Evolutionary conservation across 2,888 invertebrate genomes (phyloP).

Genomic region (Byasa hedistus): DNA sequence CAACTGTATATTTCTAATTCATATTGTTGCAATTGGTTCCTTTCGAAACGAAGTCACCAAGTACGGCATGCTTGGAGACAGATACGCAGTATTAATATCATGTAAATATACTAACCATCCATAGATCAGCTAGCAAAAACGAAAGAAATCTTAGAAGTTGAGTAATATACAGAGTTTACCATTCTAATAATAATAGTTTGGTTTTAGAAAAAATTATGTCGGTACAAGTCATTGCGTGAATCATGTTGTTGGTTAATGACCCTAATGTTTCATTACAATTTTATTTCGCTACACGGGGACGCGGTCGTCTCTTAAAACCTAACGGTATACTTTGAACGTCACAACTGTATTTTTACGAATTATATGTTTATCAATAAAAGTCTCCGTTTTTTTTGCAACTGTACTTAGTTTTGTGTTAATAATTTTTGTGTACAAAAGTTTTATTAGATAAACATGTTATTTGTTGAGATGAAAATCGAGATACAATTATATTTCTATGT

Average conservation of each 20-base stretch:
- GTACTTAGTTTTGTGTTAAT: neutral
- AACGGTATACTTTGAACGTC: slow-evolving; percentile 52
- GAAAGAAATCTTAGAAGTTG: neutral
- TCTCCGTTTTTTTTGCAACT: slow-evolving; percentile 5
- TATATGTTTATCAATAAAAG: neutral
- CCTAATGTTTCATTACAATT: slow-evolving; percentile 37
- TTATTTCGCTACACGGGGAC: slow-evolving; percentile 49
- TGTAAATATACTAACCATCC: too few species aligned
- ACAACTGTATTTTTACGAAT: slow-evolving; percentile 46
- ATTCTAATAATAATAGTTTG: neutral
- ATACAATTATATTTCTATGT: too few species aligned
- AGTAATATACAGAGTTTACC: neutral
- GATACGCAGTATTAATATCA: too few species aligned
- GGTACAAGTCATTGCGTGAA: slow-evolving; percentile 38
- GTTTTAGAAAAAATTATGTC: neutral
- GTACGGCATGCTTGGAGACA: too few species aligned
- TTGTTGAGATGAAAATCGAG: too few species aligned
- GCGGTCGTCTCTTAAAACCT: slow-evolving; percentile 52
- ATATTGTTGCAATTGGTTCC: too few species aligned
- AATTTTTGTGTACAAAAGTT: neutral
- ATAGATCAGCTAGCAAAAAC: too few species aligned
- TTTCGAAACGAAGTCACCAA: too few species aligned
- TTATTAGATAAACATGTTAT: too few species aligned
- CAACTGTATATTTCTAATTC: too few species aligned
- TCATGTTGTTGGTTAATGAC: slow-evolving; percentile 65